A percentile compares a stretch with the other conserved stretches of the same genome.
These are phyloP conservation scores for Paragorgia papillata DNA, from an alignment of 92 coral and sea anemone species.

Conservation along the genomic window DNA sequence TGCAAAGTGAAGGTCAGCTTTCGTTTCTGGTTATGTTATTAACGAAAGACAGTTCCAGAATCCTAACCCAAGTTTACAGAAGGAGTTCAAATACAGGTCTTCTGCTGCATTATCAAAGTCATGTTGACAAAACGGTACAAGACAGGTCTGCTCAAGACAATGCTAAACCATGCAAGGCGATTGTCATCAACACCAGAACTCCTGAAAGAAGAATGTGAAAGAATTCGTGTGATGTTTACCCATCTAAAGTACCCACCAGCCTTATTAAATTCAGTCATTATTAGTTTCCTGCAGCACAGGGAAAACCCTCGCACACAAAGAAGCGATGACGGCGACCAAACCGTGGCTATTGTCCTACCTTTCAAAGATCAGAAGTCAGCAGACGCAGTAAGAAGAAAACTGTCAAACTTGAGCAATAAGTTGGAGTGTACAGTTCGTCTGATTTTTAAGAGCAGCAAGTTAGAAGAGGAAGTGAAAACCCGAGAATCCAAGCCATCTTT, in stretches of 20 bases:
- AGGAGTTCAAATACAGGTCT: slow-evolving; percentile 27
- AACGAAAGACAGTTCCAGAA: not conserved
- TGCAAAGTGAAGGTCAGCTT: slow-evolving; percentile 15
- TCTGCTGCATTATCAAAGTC: slow-evolving; percentile 38
- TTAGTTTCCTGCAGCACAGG: not conserved
- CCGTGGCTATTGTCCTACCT: not conserved
- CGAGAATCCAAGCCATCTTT: not conserved
- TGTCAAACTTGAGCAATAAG: not conserved
- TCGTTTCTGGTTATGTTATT: slow-evolving; percentile 31
- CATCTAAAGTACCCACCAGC: not conserved
- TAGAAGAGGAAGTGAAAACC: too few species aligned
- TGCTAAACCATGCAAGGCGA: slow-evolving; percentile 1
- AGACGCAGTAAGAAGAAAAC: not conserved
- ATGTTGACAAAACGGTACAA: slow-evolving; percentile 22
- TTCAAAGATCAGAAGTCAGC: not conserved
- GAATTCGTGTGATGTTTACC: not conserved
- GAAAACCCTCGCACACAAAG: not conserved
- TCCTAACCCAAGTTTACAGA: slow-evolving; percentile 4
- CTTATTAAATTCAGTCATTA: not conserved
- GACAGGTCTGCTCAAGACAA: slow-evolving; percentile 23
- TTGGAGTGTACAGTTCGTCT: too few species aligned
- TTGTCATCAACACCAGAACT: slow-evolving; percentile 1
- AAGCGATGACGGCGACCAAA: not conserved
- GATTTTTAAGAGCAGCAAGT: not conserved
- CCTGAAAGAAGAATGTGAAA: not conserved